Conservation (phyloP, 2,888 invertebrate species). For the Agapostemon virescens region DNA sequence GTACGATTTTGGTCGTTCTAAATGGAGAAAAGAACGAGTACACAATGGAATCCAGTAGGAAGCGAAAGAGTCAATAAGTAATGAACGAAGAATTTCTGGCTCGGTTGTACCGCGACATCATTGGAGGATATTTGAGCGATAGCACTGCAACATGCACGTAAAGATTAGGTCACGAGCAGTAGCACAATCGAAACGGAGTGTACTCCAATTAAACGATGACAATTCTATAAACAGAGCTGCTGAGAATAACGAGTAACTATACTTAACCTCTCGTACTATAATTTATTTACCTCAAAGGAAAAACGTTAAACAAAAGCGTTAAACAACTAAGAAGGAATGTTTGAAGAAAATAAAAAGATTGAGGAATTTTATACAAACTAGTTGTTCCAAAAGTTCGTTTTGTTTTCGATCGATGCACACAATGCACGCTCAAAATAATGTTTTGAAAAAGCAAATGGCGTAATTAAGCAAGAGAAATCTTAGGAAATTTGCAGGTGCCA, state of each 20-base stretch:
- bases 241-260: neutral
- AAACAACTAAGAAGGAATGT: too few species aligned
- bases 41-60: neutral
- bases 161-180: neutral
- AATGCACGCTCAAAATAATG: too few species aligned
- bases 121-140: neutral
- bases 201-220: neutral
- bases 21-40: conserved; percentile 4
- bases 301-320: too few species aligned
- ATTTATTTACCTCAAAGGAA: too few species aligned
- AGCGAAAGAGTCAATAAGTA: conserved; percentile 28
- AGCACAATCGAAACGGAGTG: neutral
- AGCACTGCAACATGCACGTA: neutral
- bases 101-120: neutral
- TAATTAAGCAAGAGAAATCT: too few species aligned
- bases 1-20: conserved; percentile 13
- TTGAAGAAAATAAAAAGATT: too few species aligned
- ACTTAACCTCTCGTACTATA: too few species aligned
- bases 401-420: too few species aligned
- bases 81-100: conserved; percentile 19
- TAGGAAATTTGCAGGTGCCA: too few species aligned
- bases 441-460: too few species aligned
- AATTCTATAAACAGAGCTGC: neutral
- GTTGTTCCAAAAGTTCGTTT: too few species aligned
- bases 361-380: too few species aligned